Conservation (phyloP, 2,888 invertebrate species). For the Polydrusus cervinus region DNA sequence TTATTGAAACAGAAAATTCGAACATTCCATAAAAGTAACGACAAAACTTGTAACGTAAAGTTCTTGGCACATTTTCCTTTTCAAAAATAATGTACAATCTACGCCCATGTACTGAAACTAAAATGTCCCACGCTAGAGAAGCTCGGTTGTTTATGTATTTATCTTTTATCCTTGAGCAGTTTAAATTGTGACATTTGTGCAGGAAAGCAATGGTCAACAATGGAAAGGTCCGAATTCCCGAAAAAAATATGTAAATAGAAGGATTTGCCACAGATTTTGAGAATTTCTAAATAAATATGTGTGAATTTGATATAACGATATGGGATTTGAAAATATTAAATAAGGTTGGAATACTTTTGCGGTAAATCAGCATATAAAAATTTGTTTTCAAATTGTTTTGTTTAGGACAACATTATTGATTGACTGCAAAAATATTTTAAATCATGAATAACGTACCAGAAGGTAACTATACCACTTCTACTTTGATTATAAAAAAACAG, state of each 20-base stretch:
- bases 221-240: background rate
- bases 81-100: background rate
- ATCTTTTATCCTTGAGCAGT: conserved; percentile 19
- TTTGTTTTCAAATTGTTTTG: too few species aligned
- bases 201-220: conserved; percentile 31
- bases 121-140: conserved; percentile 25
- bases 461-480: too few species aligned
- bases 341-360: background rate
- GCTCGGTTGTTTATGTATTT: conserved; percentile 30
- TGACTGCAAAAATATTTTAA: too few species aligned
- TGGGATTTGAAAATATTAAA: conserved; percentile 2
- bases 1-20: background rate
- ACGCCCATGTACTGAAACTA: conserved; percentile 3
- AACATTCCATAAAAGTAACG: background rate
- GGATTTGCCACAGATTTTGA: background rate
- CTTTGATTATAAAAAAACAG: too few species aligned
- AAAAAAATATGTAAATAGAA: conserved; percentile 30
- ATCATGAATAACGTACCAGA: too few species aligned
- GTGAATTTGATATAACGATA: conserved; percentile 5
- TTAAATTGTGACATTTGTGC: conserved; percentile 33
- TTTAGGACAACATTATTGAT: too few species aligned
- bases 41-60: too few species aligned
- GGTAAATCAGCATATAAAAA: too few species aligned
- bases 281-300: conserved; percentile 28
- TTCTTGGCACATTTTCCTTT: background rate